A percentile compares a stretch with the other conserved stretches of the same genome.
These are phyloP conservation scores for Euzetes globulus DNA, from an alignment of 2,888 invertebrate genomes.

Conservation along the genomic window DNA sequence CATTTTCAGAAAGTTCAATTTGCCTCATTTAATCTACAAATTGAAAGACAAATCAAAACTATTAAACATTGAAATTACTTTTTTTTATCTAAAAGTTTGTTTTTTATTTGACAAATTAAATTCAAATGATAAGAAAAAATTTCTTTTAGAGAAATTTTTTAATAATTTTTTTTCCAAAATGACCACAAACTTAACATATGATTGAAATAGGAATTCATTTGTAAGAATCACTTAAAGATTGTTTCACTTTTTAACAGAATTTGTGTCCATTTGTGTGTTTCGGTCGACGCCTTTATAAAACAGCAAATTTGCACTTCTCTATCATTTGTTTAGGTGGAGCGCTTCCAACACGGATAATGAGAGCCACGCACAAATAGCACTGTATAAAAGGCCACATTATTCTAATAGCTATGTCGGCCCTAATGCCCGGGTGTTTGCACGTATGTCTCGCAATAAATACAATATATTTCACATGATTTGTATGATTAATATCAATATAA, in stretches of 20 bases:
- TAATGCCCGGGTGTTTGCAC: conserved; percentile 12
- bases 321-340: conserved; percentile 30
- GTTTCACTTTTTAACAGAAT: not conserved
- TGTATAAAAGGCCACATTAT: conserved; percentile 17
- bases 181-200: not conserved
- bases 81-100: too few relatives aligned
- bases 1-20: too few relatives aligned
- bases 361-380: not conserved
- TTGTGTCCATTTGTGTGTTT: conserved; percentile 10
- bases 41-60: too few relatives aligned
- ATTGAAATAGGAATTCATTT: not conserved
- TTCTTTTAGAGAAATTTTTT: too few relatives aligned
- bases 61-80: too few relatives aligned
- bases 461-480: conserved; percentile 5
- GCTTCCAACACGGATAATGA: not conserved
- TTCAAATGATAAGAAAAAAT: too few relatives aligned
- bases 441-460: not conserved
- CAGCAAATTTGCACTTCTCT: conserved; percentile 17
- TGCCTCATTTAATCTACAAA: too few relatives aligned
- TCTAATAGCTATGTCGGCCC: conserved; percentile 3
- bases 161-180: not conserved
- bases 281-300: conserved; percentile 23
- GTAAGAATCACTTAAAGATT: conserved; percentile 5
- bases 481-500: conserved; percentile 23
- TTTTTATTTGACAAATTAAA: too few relatives aligned